phyloP scores from a whole-genome alignment of 2,797 vertebrate species.

The Acanthis flammea region DNA sequence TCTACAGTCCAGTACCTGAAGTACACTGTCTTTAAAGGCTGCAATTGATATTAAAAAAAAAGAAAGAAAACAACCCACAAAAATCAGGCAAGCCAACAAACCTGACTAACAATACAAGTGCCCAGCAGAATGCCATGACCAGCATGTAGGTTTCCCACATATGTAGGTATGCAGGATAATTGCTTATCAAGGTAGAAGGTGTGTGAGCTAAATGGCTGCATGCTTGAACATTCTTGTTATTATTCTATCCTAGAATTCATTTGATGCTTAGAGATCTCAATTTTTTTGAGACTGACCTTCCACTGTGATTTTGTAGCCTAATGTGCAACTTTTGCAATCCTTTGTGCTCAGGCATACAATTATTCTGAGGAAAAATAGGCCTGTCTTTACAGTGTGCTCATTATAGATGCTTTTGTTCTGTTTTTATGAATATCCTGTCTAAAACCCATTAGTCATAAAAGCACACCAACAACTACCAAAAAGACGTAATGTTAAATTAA shows the following conservation, averaged over 20 bases:
- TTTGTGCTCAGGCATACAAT: neutral
- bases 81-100: neutral
- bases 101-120: neutral
- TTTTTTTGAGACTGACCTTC: slow-evolving; percentile 13
- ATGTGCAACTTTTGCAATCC: neutral
- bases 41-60: neutral
- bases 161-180: neutral
- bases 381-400: slow-evolving; percentile 2
- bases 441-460: slow-evolving; percentile 52
- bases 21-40: neutral
- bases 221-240: neutral
- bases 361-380: slow-evolving; percentile 17
- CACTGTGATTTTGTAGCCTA: neutral
- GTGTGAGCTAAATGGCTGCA: neutral
- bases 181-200: neutral
- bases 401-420: slow-evolving; percentile 37
- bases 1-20: neutral
- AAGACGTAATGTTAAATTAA: slow-evolving; percentile 24
- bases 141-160: neutral
- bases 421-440: slow-evolving; percentile 54
- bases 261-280: neutral
- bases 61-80: neutral
- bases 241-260: neutral
- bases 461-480: slow-evolving; percentile 41
- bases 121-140: neutral